A percentile compares a stretch with the other conserved stretches of the same genome.
Evolutionary conservation across 2,113 vertebrate genomes (phyloP).

Genomic region (Tachycineta bicolor): DNA sequence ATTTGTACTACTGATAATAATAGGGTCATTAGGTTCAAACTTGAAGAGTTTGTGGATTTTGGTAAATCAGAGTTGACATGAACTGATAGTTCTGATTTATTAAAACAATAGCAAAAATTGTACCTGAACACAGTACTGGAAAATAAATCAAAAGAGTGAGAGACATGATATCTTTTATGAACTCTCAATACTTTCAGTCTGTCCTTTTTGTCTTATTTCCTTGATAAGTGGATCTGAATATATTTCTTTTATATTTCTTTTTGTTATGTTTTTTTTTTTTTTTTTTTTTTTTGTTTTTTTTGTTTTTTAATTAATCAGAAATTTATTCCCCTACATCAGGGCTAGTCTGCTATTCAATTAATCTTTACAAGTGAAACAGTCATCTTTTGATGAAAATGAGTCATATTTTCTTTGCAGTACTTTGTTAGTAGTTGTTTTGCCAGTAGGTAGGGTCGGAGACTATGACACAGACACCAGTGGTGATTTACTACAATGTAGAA

Average conservation of each 20-base stretch:
- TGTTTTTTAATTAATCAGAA: neutral
- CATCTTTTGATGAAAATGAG: neutral
- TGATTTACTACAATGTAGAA: neutral
- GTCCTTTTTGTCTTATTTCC: neutral
- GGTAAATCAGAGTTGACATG: neutral
- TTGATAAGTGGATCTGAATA: neutral
- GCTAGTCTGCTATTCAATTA: neutral
- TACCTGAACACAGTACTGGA: neutral
- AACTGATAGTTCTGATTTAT: neutral
- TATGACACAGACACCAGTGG: neutral
- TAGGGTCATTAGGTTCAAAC: neutral
- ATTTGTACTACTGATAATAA: neutral
- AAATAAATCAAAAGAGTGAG: neutral
- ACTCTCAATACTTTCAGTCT: neutral
- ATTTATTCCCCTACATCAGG: neutral
- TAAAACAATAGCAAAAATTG: neutral
- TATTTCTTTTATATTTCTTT: neutral
- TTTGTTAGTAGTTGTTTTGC: neutral
- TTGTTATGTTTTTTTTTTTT: accelerated
- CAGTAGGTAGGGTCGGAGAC: neutral
- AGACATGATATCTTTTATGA: neutral
- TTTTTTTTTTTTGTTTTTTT: accelerated
- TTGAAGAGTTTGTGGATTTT: neutral
- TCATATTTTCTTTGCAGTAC: neutral
- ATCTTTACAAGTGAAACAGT: neutral